Conservation (phyloP, 2,797 vertebrate species). For the Pangasius djambal region DNA sequence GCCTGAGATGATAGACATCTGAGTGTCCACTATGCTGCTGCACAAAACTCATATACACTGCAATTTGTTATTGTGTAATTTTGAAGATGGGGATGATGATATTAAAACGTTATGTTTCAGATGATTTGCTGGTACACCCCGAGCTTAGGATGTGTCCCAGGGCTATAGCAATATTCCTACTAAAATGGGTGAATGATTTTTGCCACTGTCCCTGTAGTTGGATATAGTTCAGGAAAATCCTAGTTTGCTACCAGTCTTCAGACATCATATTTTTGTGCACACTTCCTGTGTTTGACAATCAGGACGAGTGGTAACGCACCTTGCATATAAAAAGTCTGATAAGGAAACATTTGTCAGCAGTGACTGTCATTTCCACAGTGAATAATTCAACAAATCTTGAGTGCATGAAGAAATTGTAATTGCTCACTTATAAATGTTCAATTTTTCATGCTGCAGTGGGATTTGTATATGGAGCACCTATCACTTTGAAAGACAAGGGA, state of each 20-base stretch:
- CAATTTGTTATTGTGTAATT: not conserved
- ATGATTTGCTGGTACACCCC: not conserved
- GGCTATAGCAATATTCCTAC: not conserved
- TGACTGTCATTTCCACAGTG: not conserved
- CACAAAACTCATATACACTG: not conserved
- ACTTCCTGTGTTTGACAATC: not conserved
- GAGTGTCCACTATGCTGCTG: not conserved
- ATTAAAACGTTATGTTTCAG: not conserved
- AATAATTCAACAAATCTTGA: not conserved
- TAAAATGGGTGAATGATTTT: not conserved
- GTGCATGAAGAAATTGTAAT: not conserved
- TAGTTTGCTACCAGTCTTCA: not conserved
- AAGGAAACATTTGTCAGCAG: constrained; percentile 8
- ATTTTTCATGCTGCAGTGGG: not conserved
- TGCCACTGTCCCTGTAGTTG: not conserved
- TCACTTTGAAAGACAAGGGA: constrained; percentile 3
- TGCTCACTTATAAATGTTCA: constrained; percentile 11
- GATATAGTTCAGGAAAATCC: not conserved
- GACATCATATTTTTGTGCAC: not conserved
- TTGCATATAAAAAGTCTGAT: not conserved
- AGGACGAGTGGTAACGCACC: not conserved
- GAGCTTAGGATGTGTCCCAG: not conserved
- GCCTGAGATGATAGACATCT: not conserved
- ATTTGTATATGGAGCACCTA: not conserved
- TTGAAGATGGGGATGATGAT: not conserved